Percentiles rank a stretch among this genome's conserved stretches.
Evolutionary conservation across 2,113 vertebrate genomes (phyloP).

Genomic region (Odontesthes bonariensis): DNA sequence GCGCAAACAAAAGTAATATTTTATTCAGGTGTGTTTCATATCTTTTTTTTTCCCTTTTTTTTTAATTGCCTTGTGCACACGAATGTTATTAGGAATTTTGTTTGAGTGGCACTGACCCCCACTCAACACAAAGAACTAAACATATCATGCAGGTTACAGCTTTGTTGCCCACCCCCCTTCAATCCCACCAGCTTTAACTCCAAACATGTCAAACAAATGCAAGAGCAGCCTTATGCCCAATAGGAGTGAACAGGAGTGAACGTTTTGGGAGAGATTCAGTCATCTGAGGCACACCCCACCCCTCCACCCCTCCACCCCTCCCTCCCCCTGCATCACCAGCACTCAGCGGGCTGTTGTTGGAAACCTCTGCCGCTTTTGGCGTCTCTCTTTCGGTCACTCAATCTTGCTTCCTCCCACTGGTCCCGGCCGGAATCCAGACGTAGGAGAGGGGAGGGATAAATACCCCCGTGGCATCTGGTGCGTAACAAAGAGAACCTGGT

Average conservation of each 20-base stretch:
- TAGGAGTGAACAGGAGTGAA: not conserved
- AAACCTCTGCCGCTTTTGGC: constrained; percentile 41
- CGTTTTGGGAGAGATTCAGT: not conserved
- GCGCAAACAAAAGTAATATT: too few species aligned
- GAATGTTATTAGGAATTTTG: too few species aligned
- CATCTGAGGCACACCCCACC: not conserved
- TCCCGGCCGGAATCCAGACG: constrained; percentile 46
- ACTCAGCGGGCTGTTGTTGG: constrained; percentile 23
- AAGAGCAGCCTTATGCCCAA: not conserved
- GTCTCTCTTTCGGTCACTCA: constrained; percentile 51
- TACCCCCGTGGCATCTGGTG: constrained; percentile 60
- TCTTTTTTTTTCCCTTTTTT: too few species aligned
- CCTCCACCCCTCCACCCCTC: too few species aligned
- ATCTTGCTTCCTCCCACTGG: constrained; percentile 42
- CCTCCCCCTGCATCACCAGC: not conserved
- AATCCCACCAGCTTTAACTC: not conserved
- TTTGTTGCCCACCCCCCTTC: not conserved
- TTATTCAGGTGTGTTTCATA: too few species aligned
- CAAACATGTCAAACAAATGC: not conserved
- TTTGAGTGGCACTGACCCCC: too few species aligned
- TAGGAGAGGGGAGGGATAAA: constrained; percentile 32
- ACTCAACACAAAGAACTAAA: not conserved
- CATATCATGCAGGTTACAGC: not conserved
- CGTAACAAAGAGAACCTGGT: constrained; percentile 48
- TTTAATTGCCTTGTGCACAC: too few species aligned